Base-by-base conservation (phyloP, 2,797 vertebrate species). In the Epinephelus awoara region DNA sequence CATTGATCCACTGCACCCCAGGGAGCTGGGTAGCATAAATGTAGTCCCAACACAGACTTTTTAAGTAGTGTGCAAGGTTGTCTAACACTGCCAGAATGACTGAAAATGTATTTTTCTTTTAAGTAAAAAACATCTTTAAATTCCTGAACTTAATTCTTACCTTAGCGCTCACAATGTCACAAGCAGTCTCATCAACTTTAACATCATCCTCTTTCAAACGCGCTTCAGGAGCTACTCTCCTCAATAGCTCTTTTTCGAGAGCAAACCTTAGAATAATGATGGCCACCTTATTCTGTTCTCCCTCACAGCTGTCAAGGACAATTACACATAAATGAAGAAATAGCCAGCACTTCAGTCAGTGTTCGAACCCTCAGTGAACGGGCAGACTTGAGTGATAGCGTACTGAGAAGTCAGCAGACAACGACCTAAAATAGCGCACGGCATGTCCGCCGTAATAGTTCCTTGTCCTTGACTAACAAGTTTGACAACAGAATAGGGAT, bases 1-100 rank as follows among this genome's bases (percentile, higher is more conserved):
- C 92, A 94, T 93, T 89, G 94, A 94, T 93, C 92, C 79, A 77
- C 89, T 83, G 75, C 77, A 80, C 85, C 77, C 80, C 27, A 12
- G 81, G 83, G 91, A 88, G 83, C 54, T 68, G 67, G 79, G 72
- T 73, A 75, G 85, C 78, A 86, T 79, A 85, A 91, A 89, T 85
- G 79, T 86, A 87, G 88, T 89, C 68, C 85, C 73, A 83, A 86
- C 29, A 50, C 83, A 76, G 75, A 86, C 80, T 88, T 84, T 85
- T 80, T 69, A 86, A 85, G 74, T n/a, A 78, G 72, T 49, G 67
- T 65, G 83, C 79, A 51, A 72, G 75, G 79, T 76, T 81, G 83
- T 84, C 75, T 70, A 61, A 77, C 79, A 51, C 67, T 40, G 68
- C 44, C 15, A 27, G 75, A 80, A 85, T 61, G 62, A 79, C 62